These are phyloP conservation scores for Tigriopus californicus DNA, from an alignment of 2,888 invertebrate species.

Conservation along the genomic window DNA sequence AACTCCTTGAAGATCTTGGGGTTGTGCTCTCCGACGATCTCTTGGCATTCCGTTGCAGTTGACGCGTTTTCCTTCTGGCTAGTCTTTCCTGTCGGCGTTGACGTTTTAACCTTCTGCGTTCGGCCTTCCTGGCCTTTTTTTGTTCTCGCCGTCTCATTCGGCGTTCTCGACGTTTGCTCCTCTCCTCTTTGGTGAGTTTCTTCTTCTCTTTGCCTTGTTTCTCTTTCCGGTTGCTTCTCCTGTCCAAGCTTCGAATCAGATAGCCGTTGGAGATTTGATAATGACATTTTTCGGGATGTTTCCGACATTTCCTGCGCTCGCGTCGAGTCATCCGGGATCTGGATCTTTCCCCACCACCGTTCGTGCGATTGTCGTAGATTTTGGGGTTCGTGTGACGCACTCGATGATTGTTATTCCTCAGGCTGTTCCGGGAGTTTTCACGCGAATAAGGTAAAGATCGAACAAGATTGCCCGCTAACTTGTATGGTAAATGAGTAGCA, in stretches of 20 bases:
- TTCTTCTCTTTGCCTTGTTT: neutral
- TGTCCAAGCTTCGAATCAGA: neutral
- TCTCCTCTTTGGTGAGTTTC: conserved; percentile 17
- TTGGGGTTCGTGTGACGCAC: neutral
- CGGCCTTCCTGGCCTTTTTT: conserved; percentile 23
- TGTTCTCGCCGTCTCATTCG: conserved; percentile 21
- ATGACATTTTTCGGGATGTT: neutral
- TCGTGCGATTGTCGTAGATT: neutral
- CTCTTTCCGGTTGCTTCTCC: neutral
- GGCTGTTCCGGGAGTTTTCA: neutral
- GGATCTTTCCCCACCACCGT: neutral
- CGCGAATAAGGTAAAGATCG: neutral
- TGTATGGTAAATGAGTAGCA: neutral
- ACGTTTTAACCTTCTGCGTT: conserved; percentile 20
- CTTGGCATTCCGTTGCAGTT: neutral
- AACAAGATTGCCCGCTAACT: conserved; percentile 1
- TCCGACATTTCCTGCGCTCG: neutral
- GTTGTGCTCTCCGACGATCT: neutral
- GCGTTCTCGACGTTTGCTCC: conserved; percentile 15
- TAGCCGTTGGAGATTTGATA: neutral
- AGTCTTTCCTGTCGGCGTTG: neutral
- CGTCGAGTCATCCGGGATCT: neutral
- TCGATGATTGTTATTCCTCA: neutral
- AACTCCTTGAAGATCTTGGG: neutral
- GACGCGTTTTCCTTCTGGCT: neutral